Evolutionary conservation across 2,888 invertebrate genomes (phyloP).

Genomic region (Drosophila hamatofila): DNA sequence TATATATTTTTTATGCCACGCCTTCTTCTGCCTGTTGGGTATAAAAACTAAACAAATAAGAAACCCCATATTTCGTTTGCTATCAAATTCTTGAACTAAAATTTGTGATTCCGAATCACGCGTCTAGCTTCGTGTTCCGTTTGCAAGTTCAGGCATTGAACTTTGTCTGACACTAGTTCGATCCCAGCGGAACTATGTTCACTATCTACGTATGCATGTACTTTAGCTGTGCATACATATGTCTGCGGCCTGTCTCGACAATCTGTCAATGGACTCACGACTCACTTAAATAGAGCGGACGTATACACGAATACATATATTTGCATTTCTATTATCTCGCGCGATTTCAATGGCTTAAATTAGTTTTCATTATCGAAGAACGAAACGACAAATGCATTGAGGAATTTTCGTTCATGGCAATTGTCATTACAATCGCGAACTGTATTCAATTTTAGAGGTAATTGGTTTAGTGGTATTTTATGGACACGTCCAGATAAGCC

Average conservation of each 20-base stretch:
- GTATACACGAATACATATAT: constrained; percentile 18
- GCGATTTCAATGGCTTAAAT: constrained; percentile 30
- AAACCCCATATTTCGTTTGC: neutral
- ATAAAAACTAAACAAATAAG: constrained; percentile 17
- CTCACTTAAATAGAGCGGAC: constrained; percentile 21
- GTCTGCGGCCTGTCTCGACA: constrained; percentile 39
- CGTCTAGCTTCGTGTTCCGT: constrained; percentile 19
- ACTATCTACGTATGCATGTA: constrained; percentile 22
- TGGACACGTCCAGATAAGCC: constrained; percentile 18
- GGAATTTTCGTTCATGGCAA: neutral
- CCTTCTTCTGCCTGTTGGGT: too few relatives aligned
- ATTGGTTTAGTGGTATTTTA: constrained; percentile 5
- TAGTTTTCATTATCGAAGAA: constrained; percentile 42
- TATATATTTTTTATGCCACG: too few relatives aligned
- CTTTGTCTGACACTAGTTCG: neutral
- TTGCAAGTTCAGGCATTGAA: constrained; percentile 7
- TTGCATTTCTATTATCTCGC: constrained; percentile 53
- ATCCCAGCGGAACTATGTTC: constrained; percentile 2
- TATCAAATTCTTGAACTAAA: constrained; percentile 3
- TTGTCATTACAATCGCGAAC: constrained; percentile 3
- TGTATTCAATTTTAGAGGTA: constrained; percentile 11
- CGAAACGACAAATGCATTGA: constrained; percentile 40
- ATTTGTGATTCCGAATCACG: constrained; percentile 12
- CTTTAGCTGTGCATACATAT: constrained; percentile 7
- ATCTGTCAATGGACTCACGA: constrained; percentile 59